Conservation (phyloP, 1,140 invertebrate species). For the Megalopta genalis region DNA sequence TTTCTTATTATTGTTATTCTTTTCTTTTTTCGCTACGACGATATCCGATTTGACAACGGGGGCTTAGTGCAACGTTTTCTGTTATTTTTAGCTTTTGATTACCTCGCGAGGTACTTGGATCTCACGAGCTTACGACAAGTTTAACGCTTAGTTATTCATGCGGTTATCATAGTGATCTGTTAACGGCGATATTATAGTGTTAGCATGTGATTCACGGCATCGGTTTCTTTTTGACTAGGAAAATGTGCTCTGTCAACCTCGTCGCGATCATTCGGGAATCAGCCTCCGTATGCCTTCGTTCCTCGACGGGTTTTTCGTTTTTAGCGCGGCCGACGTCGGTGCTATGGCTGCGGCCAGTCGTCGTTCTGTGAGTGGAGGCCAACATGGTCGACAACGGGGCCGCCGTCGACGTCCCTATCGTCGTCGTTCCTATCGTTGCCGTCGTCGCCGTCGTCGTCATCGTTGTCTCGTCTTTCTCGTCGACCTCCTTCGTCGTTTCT, state of each 20-base stretch:
- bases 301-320: conserved; percentile 52
- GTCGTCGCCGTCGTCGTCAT: conserved; percentile 6
- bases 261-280: conserved; percentile 54
- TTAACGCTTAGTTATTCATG: neutral
- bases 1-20: neutral
- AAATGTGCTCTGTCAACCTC: conserved; percentile 62
- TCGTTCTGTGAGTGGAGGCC: conserved; percentile 14
- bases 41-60: conserved; percentile 16
- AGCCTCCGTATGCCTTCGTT: conserved; percentile 61
- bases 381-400: too few relatives aligned
- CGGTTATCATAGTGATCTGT: neutral
- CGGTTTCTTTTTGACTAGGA: conserved; percentile 59
- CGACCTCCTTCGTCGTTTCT: neutral
- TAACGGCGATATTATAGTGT: neutral
- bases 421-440: conserved; percentile 53
- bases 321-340: conserved; percentile 48
- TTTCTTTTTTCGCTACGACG: too few relatives aligned
- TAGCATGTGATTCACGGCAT: conserved; percentile 41
- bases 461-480: neutral
- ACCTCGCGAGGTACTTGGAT: neutral
- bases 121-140: neutral
- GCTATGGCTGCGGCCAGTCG: conserved; percentile 54
- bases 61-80: conserved; percentile 15
- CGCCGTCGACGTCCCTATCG: conserved; percentile 41
- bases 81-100: neutral